phyloP scores from a whole-genome alignment of 2,888 invertebrate genomes.

The Cheilosia urbana region DNA sequence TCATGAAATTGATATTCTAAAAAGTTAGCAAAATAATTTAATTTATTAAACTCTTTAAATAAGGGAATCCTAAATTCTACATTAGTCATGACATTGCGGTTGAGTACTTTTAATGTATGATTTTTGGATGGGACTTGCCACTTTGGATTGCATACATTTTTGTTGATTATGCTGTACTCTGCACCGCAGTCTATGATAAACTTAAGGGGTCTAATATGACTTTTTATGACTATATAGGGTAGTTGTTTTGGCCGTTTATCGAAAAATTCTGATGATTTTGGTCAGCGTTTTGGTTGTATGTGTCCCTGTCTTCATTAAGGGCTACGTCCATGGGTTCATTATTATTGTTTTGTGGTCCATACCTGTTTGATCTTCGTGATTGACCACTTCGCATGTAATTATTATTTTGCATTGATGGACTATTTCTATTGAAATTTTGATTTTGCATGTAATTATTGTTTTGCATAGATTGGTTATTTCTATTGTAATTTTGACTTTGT shows the following conservation, averaged over 20 bases:
- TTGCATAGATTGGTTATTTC: too few species aligned
- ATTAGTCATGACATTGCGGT: constrained; percentile 6
- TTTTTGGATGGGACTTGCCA: constrained; percentile 32
- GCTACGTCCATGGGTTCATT: constrained; percentile 24
- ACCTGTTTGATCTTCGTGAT: too few species aligned
- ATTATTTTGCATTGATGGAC: too few species aligned
- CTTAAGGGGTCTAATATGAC: background rate
- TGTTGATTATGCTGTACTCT: constrained; percentile 38
- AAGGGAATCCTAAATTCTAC: constrained; percentile 27
- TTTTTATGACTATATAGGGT: constrained; percentile 33
- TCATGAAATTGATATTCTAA: constrained; percentile 24
- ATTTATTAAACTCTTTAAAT: constrained; percentile 1
- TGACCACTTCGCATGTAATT: too few species aligned
- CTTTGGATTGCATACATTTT: constrained; percentile 8
- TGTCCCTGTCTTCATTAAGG: constrained; percentile 1
- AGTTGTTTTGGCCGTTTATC: background rate
- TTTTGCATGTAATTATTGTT: too few species aligned
- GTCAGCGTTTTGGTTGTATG: background rate
- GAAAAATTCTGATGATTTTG: constrained; percentile 16
- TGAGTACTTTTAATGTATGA: constrained; percentile 17
- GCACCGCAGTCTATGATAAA: constrained; percentile 37
- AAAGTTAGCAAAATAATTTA: constrained; percentile 16
- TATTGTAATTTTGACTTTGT: background rate
- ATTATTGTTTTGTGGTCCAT: too few species aligned
- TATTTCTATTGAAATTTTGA: too few species aligned